Evolutionary conservation across 2,797 vertebrate species (phyloP).

Genomic region (Remorina albescens): DNA sequence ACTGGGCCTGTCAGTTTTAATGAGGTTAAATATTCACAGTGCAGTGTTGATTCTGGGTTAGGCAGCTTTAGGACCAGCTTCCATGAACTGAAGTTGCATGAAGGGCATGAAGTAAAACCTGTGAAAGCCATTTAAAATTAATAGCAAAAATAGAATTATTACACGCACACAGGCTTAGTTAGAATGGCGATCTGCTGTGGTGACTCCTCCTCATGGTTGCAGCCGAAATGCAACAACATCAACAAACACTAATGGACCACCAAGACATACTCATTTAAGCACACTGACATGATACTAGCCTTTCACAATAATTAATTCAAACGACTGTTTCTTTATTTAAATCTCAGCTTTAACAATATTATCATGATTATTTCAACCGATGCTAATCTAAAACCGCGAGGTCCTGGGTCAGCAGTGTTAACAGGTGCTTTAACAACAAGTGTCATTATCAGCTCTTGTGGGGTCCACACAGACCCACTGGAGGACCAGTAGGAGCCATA

Average conservation of each 20-base stretch:
- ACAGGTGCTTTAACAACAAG: slow-evolving; percentile 28
- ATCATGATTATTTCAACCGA: slow-evolving; percentile 24
- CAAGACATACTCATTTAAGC: slow-evolving; percentile 7
- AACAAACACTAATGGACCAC: neutral
- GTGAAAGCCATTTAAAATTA: too few species aligned
- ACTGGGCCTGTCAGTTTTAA: neutral
- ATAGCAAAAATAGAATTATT: too few species aligned
- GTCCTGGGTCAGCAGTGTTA: neutral
- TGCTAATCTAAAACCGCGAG: slow-evolving; percentile 17
- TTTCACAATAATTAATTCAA: slow-evolving; percentile 9
- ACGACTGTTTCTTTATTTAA: slow-evolving; percentile 3
- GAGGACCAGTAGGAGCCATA: slow-evolving; percentile 7
- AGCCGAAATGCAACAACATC: too few species aligned
- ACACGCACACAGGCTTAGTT: too few species aligned
- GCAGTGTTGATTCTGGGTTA: too few species aligned
- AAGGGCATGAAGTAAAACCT: too few species aligned
- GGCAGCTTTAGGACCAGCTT: too few species aligned
- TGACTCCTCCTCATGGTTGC: too few species aligned
- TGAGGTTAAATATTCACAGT: neutral
- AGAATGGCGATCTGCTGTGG: too few species aligned
- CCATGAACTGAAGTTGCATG: too few species aligned
- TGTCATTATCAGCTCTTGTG: slow-evolving; percentile 10
- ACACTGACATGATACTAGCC: neutral
- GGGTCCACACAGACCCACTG: slow-evolving; percentile 4
- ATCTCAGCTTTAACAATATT: slow-evolving; percentile 1